Conservation (phyloP, 2,888 invertebrate species). For the Aphodius granarius region DNA sequence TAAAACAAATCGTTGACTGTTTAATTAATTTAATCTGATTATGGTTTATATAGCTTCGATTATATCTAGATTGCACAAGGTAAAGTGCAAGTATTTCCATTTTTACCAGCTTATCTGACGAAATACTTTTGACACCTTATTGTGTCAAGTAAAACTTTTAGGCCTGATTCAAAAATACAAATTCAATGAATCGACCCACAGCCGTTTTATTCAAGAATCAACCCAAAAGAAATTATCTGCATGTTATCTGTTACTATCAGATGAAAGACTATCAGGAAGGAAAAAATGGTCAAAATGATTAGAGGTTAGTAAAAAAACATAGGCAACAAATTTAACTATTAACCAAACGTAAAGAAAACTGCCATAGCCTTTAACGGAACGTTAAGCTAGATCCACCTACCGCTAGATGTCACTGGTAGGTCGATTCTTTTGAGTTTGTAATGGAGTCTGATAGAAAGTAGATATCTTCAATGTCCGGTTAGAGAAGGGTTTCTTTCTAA, state of each 20-base stretch:
- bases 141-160: background rate
- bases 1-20: background rate
- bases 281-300: background rate
- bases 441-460: background rate
- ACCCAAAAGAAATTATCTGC: too few species aligned
- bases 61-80: background rate
- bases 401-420: background rate
- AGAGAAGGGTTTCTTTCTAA: background rate
- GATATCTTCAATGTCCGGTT: background rate
- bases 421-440: background rate
- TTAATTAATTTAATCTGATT: background rate
- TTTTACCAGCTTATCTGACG: background rate
- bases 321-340: background rate
- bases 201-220: too few species aligned
- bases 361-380: too few species aligned
- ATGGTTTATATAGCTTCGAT: background rate
- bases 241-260: too few species aligned
- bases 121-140: background rate
- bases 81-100: background rate
- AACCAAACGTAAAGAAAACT: too few species aligned
- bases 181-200: background rate
- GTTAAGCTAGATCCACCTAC: background rate
- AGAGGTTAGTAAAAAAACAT: background rate
- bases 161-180: background rate
- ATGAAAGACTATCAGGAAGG: too few species aligned